phyloP scores from a whole-genome alignment of 2,113 vertebrate genomes.

The Polypterus bichir region DNA sequence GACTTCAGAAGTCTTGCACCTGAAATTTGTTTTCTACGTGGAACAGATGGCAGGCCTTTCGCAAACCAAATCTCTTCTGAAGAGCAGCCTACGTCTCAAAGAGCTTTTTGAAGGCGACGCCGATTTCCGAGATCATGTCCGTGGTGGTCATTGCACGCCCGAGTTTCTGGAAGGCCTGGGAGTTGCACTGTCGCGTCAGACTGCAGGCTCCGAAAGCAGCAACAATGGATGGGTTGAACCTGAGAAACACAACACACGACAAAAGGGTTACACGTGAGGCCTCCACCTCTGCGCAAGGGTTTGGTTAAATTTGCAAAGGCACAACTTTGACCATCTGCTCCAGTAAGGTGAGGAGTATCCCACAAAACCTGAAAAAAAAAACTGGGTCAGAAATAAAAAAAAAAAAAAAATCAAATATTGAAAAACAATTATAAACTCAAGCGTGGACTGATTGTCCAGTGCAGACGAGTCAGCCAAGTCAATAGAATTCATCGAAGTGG shows the following conservation, averaged over 20 bases:
- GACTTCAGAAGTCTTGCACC: slow-evolving; percentile 27
- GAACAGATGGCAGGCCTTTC: neutral
- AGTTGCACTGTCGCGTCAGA: slow-evolving; percentile 79
- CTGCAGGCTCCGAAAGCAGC: slow-evolving; percentile 80
- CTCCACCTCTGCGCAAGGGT: no score
- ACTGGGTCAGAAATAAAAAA: slow-evolving; percentile 27
- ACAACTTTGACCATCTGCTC: no score
- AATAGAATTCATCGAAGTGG: no score
- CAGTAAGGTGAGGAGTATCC: no score
- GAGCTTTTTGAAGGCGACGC: slow-evolving; percentile 73
- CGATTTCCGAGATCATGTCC: slow-evolving; percentile 86
- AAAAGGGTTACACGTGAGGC: neutral
- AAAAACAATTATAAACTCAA: no score
- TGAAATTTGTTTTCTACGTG: neutral
- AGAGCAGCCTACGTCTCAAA: slow-evolving; percentile 67
- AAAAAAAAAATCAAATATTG: slow-evolving; percentile 3
- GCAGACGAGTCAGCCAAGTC: no score
- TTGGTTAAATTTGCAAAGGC: no score
- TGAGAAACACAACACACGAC: slow-evolving; percentile 14
- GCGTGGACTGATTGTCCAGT: no score
- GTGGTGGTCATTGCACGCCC: slow-evolving; percentile 81
- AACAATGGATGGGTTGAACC: slow-evolving; percentile 69
- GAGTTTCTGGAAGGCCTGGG: slow-evolving; percentile 75
- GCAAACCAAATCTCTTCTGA: neutral
- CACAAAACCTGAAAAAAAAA: no score